These are phyloP conservation scores for Girardinus metallicus DNA, from an alignment of 2,797 vertebrate genomes.

Conservation along the genomic window DNA sequence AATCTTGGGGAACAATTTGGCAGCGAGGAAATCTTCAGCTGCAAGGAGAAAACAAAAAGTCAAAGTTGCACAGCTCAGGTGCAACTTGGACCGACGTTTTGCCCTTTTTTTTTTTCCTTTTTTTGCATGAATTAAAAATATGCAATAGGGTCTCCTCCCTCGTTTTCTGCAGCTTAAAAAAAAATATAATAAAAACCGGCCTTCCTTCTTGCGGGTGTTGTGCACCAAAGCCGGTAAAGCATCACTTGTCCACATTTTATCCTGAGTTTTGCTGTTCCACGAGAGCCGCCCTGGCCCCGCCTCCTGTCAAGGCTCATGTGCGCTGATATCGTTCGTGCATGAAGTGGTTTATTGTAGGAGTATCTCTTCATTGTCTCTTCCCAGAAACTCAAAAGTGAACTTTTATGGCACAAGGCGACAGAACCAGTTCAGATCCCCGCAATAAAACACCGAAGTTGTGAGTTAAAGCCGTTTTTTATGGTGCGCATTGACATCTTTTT, in stretches of 20 bases:
- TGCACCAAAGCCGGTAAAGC: slow-evolving; percentile 65
- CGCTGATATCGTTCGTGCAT: neutral
- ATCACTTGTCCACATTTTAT: slow-evolving; percentile 81
- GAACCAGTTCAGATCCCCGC: neutral
- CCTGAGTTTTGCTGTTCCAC: slow-evolving; percentile 66
- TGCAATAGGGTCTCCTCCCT: slow-evolving; percentile 11
- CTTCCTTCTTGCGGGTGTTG: slow-evolving; percentile 55
- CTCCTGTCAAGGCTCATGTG: slow-evolving; percentile 47
- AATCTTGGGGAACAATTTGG: slow-evolving; percentile 44
- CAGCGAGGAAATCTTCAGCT: slow-evolving; percentile 37
- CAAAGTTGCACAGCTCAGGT: slow-evolving; percentile 50
- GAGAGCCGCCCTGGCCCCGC: slow-evolving; percentile 73
- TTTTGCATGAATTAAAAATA: slow-evolving; percentile 6
- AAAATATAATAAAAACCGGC: neutral
- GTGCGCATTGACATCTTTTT: neutral
- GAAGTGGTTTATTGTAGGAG: neutral
- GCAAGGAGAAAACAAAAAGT: slow-evolving; percentile 13
- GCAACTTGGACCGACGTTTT: slow-evolving; percentile 17
- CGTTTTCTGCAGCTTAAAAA: slow-evolving; percentile 10
- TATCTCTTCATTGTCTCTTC: neutral
- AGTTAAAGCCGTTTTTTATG: neutral
- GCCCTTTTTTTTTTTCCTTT: neutral
- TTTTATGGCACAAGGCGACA: neutral
- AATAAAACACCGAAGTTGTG: neutral
- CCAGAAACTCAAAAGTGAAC: neutral